Base-by-base conservation (phyloP, 1,140 invertebrate species). In the Ceratoteleas bidentatus region DNA sequence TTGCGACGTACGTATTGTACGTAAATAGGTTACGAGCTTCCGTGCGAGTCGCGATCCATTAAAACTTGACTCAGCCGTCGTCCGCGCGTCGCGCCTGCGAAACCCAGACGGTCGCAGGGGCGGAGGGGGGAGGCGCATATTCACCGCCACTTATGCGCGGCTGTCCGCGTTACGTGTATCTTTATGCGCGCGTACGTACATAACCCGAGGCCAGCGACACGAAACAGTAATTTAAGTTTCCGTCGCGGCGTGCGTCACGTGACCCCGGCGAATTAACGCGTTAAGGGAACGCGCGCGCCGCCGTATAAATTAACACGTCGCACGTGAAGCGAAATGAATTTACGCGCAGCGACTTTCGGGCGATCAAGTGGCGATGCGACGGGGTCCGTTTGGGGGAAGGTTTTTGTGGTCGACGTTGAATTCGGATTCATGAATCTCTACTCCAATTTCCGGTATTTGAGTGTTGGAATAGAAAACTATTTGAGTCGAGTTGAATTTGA, bases 211-310 rank as follows among this genome's bases (percentile, higher is more conserved):
- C 82, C 77, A 70, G 80, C 61, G 87, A 87, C 87, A 88, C 87
- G 86, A 85, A 88, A 87, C 86, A 83, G 87, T 86, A 88, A 89
- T 88, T 89, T 89, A 87, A 88, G 87, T 87, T 88, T 86, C 85
- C 85, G 86, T 85, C 61, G 61, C 78, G 85, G 61, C 64, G 76
- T 68, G 83, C 75, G 77, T 85, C 86, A 87, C 87, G 87, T 87
- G 85, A 87, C 85, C 84, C 66, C 69, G 70, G 80, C 84, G 86
- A 87, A 88, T 88, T 89, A 89, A 87, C 88, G 86, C 86, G 86
- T 88, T 87, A 83, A 78, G 76, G 70, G 80, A 77, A 69, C 57
- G 61, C 76, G 72, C 76, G 74, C 81, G 54, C 78, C 75, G 74
- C 74, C 57, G 69, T 69, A 87, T 87, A 88, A 87, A 89, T 89